Evolutionary conservation across 2,888 invertebrate genomes (phyloP).

Genomic region (Heliconius aoede): DNA sequence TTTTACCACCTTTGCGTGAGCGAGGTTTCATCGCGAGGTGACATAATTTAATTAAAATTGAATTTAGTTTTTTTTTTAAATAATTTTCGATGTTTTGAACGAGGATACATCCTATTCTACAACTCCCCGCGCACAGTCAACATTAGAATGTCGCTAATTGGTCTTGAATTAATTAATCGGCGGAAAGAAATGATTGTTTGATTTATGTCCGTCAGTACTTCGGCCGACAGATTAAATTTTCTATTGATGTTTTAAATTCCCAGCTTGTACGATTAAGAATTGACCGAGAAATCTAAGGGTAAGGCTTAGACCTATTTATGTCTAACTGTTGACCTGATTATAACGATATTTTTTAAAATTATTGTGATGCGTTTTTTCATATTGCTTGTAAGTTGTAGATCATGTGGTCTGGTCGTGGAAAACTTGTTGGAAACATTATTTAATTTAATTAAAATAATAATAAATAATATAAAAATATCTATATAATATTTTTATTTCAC

Average conservation of each 20-base stretch:
- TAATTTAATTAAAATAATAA: no score
- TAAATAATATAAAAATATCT: no score
- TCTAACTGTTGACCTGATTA: no score
- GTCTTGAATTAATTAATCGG: slow-evolving; percentile 16
- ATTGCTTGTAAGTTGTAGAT: no score
- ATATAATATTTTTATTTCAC: not conserved
- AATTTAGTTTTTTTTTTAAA: no score
- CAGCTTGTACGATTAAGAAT: not conserved
- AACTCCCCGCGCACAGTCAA: not conserved
- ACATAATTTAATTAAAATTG: no score
- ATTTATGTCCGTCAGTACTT: not conserved
- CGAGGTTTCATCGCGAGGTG: no score
- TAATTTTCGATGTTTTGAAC: not conserved
- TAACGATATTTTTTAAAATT: no score
- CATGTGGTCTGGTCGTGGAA: no score
- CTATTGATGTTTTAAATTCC: not conserved
- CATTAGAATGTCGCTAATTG: not conserved
- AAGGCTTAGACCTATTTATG: no score
- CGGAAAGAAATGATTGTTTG: slow-evolving; percentile 24
- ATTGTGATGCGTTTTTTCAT: no score
- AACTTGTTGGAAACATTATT: no score
- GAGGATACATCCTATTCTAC: not conserved
- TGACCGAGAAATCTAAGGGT: not conserved
- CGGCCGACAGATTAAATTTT: not conserved
- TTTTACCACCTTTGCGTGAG: not conserved